Base-by-base conservation (phyloP, 2,113 vertebrate species). In the Eublepharis macularius region DNA sequence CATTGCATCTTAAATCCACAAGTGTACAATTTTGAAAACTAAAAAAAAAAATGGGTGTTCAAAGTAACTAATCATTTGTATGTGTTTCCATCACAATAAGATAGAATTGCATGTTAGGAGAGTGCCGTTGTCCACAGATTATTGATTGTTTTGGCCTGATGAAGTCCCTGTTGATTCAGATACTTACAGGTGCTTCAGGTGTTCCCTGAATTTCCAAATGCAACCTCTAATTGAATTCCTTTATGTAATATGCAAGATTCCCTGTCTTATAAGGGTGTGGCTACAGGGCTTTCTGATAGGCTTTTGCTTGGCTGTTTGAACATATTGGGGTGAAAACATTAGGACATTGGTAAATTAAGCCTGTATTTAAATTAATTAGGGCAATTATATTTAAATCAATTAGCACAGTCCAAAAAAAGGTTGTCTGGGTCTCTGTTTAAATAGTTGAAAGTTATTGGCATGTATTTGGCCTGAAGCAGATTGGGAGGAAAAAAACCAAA, bases 391-490 rank as follows among this genome's bases (percentile, higher is more conserved):
- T 63, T 63, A 29, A 63, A 29, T 63, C 29, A 29, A 63, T 29
- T 9, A 63, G 60, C 60, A 63, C 60, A 9, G 24, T 63, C 60
- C 60, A 26, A 19, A n/a, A 72, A 82, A 41, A 57, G 54, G 34
- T 82, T 54, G 54, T 57, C 49, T 69, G n/a, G 9, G 34, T 41
- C 26, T 47, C 16, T 63, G 45, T 60, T 47, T 76, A 83, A 83
- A 36, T 87, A 87, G 86, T 88, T 87, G 80, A 76, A 88, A 84
- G 82, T 92, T 90, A 65, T 16, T 26, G 77, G 66, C 73, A 47
- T 87, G 45, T 88, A 88, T 93, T 91, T 92, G 85, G 83, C 89
- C 81, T 89, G 45, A 74, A 81, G 78, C 45, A 74, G 87, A 86
- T 89, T 86, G 7, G n/a, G 16, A 10, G 26, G 69, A 34, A 34